Evolutionary conservation across 2,888 invertebrate species (phyloP).

Genomic region (Macrophya annulata): DNA sequence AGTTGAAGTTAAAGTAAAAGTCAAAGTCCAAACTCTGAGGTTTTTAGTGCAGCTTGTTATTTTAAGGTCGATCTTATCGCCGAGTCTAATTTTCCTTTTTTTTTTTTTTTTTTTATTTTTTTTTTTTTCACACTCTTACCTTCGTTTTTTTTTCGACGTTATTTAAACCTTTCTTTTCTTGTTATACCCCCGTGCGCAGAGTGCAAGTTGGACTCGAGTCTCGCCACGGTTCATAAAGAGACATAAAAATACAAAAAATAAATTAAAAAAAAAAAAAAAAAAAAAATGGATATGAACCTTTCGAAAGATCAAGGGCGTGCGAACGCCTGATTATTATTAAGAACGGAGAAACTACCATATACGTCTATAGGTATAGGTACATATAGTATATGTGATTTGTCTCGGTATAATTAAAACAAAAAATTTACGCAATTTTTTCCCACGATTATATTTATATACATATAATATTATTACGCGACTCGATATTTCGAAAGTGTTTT

Average conservation of each 20-base stretch:
- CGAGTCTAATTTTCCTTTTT: not conserved
- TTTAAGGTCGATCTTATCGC: conserved; percentile 21
- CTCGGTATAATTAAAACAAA: not conserved
- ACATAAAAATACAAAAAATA: not conserved
- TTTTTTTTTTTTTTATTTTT: too few species aligned
- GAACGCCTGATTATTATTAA: conserved; percentile 1
- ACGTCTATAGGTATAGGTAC: not conserved
- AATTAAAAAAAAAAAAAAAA: not conserved
- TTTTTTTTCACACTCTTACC: too few species aligned
- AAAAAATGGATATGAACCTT: conserved; percentile 24
- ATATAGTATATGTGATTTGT: conserved; percentile 8
- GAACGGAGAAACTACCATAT: not conserved
- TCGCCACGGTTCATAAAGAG: not conserved
- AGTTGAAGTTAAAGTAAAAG: not conserved
- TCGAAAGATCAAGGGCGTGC: conserved; percentile 50
- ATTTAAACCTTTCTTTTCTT: not conserved
- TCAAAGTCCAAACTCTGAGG: conserved; percentile 26
- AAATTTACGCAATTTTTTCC: conserved; percentile 20
- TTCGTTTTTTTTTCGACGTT: not conserved
- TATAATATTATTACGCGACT: not conserved
- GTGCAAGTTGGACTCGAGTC: not conserved
- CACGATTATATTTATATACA: conserved; percentile 13
- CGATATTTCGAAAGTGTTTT: not conserved
- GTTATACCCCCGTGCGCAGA: not conserved
- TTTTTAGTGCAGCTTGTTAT: conserved; percentile 22